phyloP scores from a whole-genome alignment of 2,797 vertebrate species.

The Falco columbarius region DNA sequence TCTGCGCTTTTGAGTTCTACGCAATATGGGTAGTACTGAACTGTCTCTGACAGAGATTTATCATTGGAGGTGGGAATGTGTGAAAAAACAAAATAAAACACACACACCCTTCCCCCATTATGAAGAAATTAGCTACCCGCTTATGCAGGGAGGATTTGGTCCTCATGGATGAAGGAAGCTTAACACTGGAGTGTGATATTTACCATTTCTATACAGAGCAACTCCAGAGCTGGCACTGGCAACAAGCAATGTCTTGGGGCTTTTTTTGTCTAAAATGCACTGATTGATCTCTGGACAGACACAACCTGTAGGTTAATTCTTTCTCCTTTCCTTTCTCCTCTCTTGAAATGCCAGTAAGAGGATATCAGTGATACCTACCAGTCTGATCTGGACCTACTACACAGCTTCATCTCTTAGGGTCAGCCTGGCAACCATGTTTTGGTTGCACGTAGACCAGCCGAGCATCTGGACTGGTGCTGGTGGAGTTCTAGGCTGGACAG shows the following conservation, averaged over 20 bases:
- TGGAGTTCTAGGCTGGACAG: background rate
- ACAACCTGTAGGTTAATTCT: background rate
- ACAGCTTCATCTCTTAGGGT: background rate
- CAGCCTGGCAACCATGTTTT: background rate
- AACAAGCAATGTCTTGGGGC: background rate
- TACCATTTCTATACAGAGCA: background rate
- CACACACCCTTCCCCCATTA: background rate
- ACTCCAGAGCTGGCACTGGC: background rate
- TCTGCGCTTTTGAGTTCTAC: constrained; percentile 19
- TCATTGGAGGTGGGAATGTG: background rate
- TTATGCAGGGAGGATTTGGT: background rate
- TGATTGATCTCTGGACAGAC: background rate
- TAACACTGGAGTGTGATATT: background rate
- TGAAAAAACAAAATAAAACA: constrained; percentile 5
- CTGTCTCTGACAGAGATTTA: constrained; percentile 15
- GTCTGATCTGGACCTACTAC: background rate
- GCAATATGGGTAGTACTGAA: background rate
- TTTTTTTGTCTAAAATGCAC: background rate
- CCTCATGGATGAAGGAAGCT: constrained; percentile 3
- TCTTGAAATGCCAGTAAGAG: background rate
- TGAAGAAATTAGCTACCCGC: background rate
- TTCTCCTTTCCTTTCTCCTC: background rate
- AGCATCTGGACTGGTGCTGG: background rate
- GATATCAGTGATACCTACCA: background rate
- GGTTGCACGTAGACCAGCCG: background rate